phyloP scores from a whole-genome alignment of 1,140 invertebrate species.

The Druon quercuslanigerum region DNA sequence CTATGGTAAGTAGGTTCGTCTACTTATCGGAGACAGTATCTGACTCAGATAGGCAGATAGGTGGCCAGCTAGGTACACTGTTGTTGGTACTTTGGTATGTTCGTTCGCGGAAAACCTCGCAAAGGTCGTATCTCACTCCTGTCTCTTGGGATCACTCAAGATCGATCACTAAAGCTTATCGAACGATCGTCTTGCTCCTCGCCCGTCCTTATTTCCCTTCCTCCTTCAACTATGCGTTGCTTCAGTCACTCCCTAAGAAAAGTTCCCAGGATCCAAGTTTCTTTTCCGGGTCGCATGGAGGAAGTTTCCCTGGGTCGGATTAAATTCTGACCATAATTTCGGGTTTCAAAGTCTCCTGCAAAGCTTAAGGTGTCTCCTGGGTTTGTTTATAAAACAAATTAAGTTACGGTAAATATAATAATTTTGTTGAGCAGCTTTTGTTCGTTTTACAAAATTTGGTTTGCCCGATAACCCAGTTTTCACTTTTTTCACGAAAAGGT shows the following conservation, averaged over 20 bases:
- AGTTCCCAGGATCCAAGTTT: slow-evolving; percentile 14
- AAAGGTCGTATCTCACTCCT: slow-evolving; percentile 30
- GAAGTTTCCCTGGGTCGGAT: neutral
- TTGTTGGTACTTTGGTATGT: slow-evolving; percentile 26
- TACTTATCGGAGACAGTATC: slow-evolving; percentile 34
- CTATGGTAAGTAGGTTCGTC: slow-evolving; percentile 8
- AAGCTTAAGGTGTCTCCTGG: too few relatives aligned
- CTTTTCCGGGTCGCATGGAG: neutral
- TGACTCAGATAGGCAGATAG: slow-evolving; percentile 37
- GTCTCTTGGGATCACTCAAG: slow-evolving; percentile 32
- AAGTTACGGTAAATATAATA: too few relatives aligned
- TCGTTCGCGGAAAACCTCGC: slow-evolving; percentile 32
- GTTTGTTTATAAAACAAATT: too few relatives aligned
- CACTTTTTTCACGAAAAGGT: too few relatives aligned
- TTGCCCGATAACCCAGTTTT: too few relatives aligned
- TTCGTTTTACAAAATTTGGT: too few relatives aligned
- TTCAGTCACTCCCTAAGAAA: slow-evolving; percentile 1
- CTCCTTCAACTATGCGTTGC: neutral
- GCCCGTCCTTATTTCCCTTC: neutral
- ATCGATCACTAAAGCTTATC: slow-evolving; percentile 40
- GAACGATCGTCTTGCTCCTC: slow-evolving; percentile 13
- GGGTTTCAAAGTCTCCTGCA: too few relatives aligned
- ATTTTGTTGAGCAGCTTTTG: too few relatives aligned
- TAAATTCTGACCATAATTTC: too few relatives aligned
- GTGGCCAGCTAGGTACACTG: slow-evolving; percentile 32